These are phyloP conservation scores for Rhyzopertha dominica DNA, from an alignment of 1,140 invertebrate genomes.

Conservation along the genomic window DNA sequence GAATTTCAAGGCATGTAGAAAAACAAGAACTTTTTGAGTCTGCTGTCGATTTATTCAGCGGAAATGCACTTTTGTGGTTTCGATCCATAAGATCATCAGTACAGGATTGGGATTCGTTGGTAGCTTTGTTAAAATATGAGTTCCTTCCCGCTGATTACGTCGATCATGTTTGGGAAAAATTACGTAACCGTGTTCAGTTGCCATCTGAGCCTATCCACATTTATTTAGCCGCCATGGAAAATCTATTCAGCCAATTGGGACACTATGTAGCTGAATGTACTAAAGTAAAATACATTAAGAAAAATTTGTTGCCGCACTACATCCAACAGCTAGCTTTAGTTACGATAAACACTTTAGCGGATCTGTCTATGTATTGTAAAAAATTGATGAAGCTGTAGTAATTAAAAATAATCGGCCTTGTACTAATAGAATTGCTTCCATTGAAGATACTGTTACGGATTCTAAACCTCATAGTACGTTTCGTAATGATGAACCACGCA, in stretches of 20 bases:
- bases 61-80: conserved; percentile 37
- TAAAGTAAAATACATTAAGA: too few species aligned
- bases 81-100: conserved; percentile 21
- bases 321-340: too few species aligned
- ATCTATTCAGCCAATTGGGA: conserved; percentile 30
- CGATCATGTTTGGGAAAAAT: conserved; percentile 31
- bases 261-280: too few species aligned
- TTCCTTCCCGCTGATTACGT: conserved; percentile 33
- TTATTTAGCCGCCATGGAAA: conserved; percentile 34
- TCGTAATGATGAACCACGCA: too few species aligned
- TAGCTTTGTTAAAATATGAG: conserved; percentile 21
- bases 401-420: too few species aligned
- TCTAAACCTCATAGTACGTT: too few species aligned
- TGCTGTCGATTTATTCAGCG: conserved; percentile 31
- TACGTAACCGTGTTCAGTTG: conserved; percentile 31
- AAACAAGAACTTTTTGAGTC: conserved; percentile 10
- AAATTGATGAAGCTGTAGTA: too few species aligned
- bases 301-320: too few species aligned
- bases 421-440: too few species aligned
- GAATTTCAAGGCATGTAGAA: conserved; percentile 3
- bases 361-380: too few species aligned
- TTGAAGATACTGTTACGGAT: too few species aligned
- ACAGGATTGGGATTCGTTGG: conserved; percentile 26
- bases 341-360: too few species aligned
- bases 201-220: conserved; percentile 30